Percentiles rank a stretch among this genome's conserved stretches.
Evolutionary conservation across 2,797 vertebrate genomes (phyloP).

Genomic region (Muscicapa comitata): DNA sequence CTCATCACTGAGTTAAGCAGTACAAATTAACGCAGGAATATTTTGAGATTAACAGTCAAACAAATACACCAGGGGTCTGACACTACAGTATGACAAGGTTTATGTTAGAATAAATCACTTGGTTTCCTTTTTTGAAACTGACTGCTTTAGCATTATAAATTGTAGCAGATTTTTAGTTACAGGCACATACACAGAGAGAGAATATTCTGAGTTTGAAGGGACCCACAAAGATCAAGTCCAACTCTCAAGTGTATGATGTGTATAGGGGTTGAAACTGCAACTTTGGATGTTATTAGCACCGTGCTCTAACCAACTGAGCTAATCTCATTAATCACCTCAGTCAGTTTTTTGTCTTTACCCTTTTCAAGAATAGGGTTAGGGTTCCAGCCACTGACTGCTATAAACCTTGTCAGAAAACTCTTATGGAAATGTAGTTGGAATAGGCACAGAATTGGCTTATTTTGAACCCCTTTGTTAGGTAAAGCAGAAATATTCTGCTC

Average conservation of each 20-base stretch:
- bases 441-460: neutral
- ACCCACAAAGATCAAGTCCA: neutral
- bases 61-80: neutral
- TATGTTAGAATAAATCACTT: neutral
- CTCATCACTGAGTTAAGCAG: neutral
- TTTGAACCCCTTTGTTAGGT: neutral
- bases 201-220: neutral
- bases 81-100: neutral
- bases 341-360: neutral
- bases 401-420: neutral
- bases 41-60: neutral
- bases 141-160: neutral
- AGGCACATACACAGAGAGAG: neutral
- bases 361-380: neutral
- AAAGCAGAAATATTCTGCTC: neutral
- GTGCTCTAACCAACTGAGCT: neutral
- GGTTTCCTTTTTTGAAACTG: neutral
- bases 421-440: neutral
- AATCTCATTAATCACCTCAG: neutral
- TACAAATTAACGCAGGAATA: neutral
- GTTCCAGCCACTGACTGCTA: neutral
- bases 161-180: neutral
- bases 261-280: neutral
- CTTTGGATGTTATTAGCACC: neutral
- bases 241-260: neutral